phyloP scores from a whole-genome alignment of 2,797 vertebrate genomes.

The Sebastes taczanowskii region DNA sequence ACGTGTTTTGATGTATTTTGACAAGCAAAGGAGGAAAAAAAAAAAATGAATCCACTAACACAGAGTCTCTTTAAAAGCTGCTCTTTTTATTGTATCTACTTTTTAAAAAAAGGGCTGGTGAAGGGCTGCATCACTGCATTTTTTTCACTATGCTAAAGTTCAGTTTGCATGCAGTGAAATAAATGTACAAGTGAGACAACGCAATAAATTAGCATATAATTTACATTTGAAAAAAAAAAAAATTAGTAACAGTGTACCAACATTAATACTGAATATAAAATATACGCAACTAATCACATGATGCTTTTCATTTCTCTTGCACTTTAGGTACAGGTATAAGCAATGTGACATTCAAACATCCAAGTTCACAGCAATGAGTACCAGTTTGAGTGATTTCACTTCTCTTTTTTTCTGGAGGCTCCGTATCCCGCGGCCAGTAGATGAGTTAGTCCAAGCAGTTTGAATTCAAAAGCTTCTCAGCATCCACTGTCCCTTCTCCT shows the following conservation, averaged over 20 bases:
- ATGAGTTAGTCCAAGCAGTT: slow-evolving; percentile 74
- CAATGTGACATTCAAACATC: slow-evolving; percentile 94
- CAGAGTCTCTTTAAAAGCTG: slow-evolving; percentile 84
- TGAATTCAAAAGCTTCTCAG: slow-evolving; percentile 56
- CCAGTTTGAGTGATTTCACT: slow-evolving; percentile 74
- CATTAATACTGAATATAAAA: slow-evolving; percentile 99
- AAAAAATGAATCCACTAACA: slow-evolving; percentile 34
- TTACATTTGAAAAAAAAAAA: slow-evolving; percentile 91
- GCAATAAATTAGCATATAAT: slow-evolving; percentile 99
- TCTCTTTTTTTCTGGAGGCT: slow-evolving; percentile 63
- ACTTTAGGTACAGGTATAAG: slow-evolving; percentile 89
- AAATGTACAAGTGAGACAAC: slow-evolving; percentile 93
- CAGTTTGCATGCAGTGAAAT: slow-evolving; percentile 91
- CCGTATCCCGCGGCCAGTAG: slow-evolving; percentile 64
- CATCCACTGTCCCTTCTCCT: slow-evolving; percentile 37
- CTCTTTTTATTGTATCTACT: slow-evolving; percentile 92
- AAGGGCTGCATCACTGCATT: slow-evolving; percentile 86
- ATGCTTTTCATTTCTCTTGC: slow-evolving; percentile 80
- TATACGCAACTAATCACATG: slow-evolving; percentile 96
- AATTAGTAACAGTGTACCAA: slow-evolving; percentile 95
- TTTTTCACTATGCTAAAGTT: slow-evolving; percentile 86
- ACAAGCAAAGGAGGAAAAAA: background rate
- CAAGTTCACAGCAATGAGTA: slow-evolving; percentile 87
- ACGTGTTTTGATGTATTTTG: slow-evolving; percentile 30
- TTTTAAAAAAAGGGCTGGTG: slow-evolving; percentile 84